Percentiles rank a stretch among this genome's conserved stretches.
Evolutionary conservation across 2,113 vertebrate species (phyloP).

Genomic region (Oryzias celebensis): DNA sequence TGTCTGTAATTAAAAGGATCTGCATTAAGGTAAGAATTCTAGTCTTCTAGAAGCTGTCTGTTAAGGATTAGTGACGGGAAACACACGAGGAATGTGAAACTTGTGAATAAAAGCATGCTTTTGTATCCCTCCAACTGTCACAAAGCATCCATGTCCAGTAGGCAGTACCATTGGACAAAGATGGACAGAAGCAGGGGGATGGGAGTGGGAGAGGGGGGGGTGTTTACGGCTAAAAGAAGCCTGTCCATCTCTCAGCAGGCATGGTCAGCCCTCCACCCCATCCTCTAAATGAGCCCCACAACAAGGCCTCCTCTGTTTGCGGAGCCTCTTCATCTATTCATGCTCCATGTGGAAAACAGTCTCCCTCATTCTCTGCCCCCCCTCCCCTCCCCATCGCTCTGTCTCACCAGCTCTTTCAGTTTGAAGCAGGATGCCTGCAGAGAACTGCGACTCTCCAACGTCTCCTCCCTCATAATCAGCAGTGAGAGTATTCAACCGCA

Average conservation of each 20-base stretch:
- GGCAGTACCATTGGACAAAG: conserved; percentile 41
- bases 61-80: conserved; percentile 10
- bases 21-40: neutral
- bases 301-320: conserved; percentile 80
- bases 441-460: conserved; percentile 62
- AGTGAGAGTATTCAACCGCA: conserved; percentile 54
- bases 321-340: conserved; percentile 78
- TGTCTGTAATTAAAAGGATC: too few species aligned
- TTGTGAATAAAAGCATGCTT: conserved; percentile 40
- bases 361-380: conserved; percentile 45
- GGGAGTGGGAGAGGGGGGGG: conserved; percentile 20
- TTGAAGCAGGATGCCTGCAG: conserved; percentile 65
- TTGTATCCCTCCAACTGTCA: conserved; percentile 60
- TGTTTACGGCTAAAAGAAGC: conserved; percentile 74
- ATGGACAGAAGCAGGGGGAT: conserved; percentile 46
- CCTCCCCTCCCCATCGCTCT: conserved; percentile 27
- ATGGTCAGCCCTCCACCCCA: conserved; percentile 55
- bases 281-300: conserved; percentile 70
- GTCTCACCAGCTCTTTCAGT: conserved; percentile 55
- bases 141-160: conserved; percentile 48
- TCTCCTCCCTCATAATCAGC: conserved; percentile 49
- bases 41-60: conserved; percentile 8
- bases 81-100: conserved; percentile 27
- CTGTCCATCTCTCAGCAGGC: conserved; percentile 81
- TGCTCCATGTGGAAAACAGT: conserved; percentile 72